Conservation (phyloP, 2,113 vertebrate species). For the Lota lota region DNA sequence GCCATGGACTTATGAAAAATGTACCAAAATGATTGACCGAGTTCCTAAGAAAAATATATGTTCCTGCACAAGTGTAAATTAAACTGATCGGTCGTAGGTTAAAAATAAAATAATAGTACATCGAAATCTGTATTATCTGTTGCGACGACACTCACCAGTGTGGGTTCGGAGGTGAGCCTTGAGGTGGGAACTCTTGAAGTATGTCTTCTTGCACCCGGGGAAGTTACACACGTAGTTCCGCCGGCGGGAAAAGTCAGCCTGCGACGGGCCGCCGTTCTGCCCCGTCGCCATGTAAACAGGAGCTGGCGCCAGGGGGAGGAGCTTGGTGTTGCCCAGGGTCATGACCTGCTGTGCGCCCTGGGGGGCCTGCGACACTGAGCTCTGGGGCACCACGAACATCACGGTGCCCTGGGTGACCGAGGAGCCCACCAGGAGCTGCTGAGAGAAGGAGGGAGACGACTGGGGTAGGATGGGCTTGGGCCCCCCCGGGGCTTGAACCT, state of each 20-base stretch:
- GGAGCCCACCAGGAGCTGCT: slow-evolving; percentile 81
- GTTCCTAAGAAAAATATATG: too few species aligned
- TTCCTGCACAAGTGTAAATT: too few species aligned
- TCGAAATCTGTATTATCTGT: too few species aligned
- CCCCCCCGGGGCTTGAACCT: slow-evolving; percentile 51
- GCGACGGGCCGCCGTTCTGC: slow-evolving; percentile 66
- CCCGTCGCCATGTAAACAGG: slow-evolving; percentile 84
- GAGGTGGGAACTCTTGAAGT: slow-evolving; percentile 98
- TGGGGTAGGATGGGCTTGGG: slow-evolving; percentile 80
- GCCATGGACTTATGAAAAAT: too few species aligned
- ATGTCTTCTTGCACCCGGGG: slow-evolving; percentile 93
- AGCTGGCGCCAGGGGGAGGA: slow-evolving; percentile 91
- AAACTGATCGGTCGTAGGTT: too few species aligned
- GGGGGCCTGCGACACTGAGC: slow-evolving; percentile 62
- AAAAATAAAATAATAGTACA: too few species aligned
- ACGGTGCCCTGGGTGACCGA: slow-evolving; percentile 84
- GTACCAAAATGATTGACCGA: too few species aligned
- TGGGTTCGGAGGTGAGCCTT: slow-evolving; percentile 97
- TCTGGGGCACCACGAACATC: slow-evolving; percentile 89
- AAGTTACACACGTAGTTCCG: slow-evolving; percentile 92
- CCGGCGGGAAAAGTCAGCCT: slow-evolving; percentile 88
- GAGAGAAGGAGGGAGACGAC: slow-evolving; percentile 61
- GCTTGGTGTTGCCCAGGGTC: slow-evolving; percentile 85
- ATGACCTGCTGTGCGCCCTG: slow-evolving; percentile 69
- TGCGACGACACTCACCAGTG: slow-evolving; percentile 78